Conservation (phyloP, 2,113 vertebrate species). For the Eurystomus gularis region DNA sequence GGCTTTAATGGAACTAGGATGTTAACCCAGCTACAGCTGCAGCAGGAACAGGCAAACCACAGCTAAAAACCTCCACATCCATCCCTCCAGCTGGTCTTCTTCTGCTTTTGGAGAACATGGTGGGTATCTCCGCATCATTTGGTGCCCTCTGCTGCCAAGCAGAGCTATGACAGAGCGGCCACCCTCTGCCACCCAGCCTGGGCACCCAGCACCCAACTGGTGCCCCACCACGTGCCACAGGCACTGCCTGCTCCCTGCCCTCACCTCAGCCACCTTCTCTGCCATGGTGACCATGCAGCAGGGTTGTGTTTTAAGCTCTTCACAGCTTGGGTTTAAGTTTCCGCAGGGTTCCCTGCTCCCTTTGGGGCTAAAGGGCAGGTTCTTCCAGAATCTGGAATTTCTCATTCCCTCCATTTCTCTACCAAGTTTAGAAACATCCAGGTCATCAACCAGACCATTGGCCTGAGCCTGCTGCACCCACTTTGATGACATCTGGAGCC, state of each 20-base stretch:
- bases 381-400: not conserved
- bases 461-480: not conserved
- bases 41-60: not conserved
- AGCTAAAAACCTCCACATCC: not conserved
- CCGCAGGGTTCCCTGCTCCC: not conserved
- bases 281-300: rapidly evolving
- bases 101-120: not conserved
- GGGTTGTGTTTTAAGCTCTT: not conserved
- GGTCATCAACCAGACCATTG: not conserved
- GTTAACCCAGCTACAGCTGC: not conserved
- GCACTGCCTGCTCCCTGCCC: not conserved
- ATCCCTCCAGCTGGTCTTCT: not conserved
- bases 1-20: rapidly evolving
- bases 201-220: not conserved
- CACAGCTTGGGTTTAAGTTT: not conserved
- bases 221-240: not conserved
- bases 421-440: not conserved
- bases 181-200: not conserved
- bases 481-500: not conserved
- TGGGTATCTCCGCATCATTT: not conserved
- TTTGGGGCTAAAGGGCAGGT: not conserved
- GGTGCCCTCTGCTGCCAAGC: constrained; percentile 44
- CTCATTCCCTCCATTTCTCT: not conserved
- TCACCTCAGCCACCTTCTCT: not conserved
- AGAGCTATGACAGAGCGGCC: not conserved